These are phyloP conservation scores for Melanophora roralis DNA, from an alignment of 2,888 invertebrate species.

Conservation along the genomic window DNA sequence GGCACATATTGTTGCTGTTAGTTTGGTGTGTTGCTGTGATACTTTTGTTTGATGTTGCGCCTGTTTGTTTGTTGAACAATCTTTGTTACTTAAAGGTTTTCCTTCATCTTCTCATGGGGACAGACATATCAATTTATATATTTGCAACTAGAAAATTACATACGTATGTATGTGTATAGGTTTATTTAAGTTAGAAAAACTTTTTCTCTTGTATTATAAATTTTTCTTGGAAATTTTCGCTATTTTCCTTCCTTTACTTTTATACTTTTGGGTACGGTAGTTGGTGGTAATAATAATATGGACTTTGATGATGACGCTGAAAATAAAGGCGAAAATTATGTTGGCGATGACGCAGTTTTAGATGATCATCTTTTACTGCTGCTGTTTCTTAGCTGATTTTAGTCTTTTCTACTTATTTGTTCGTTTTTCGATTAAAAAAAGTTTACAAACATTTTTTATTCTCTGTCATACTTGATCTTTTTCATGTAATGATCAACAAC, in stretches of 20 bases:
- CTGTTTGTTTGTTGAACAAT: constrained; percentile 54
- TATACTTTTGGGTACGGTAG: constrained; percentile 48
- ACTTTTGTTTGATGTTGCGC: constrained; percentile 49
- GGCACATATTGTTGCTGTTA: constrained; percentile 47
- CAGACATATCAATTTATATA: background rate
- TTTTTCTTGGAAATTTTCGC: constrained; percentile 50
- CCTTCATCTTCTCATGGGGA: constrained; percentile 33
- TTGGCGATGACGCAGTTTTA: constrained; percentile 56
- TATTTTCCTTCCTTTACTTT: constrained; percentile 46
- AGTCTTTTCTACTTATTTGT: constrained; percentile 25
- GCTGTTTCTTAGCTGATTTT: background rate
- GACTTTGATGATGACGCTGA: constrained; percentile 11
- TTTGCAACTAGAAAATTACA: no score
- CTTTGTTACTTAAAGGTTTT: constrained; percentile 45
- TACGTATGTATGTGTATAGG: background rate
- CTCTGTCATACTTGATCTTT: constrained; percentile 59
- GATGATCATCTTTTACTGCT: constrained; percentile 43
- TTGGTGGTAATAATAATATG: constrained; percentile 33
- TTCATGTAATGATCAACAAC: constrained; percentile 64
- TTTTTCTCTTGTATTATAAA: constrained; percentile 43
- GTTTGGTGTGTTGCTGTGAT: constrained; percentile 39
- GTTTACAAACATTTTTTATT: constrained; percentile 57
- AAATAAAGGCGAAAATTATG: constrained; percentile 28
- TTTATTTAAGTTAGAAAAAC: background rate
- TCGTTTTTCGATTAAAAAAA: constrained; percentile 50